These are phyloP conservation scores for Acestrorhynchus altus DNA, from an alignment of 2,797 vertebrate genomes.

Conservation along the genomic window DNA sequence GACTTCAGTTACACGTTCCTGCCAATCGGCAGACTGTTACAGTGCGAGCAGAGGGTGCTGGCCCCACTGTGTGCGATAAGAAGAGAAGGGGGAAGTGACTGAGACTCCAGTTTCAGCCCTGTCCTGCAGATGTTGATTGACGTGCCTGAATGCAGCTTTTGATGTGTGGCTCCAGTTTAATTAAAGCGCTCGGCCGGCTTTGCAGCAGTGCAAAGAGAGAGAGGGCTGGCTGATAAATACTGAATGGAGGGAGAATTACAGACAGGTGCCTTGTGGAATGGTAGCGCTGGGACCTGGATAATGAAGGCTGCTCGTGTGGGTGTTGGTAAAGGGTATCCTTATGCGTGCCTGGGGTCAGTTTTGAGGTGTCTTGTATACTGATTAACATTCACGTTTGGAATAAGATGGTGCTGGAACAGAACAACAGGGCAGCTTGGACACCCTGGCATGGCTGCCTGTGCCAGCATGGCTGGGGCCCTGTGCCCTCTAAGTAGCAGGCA, in stretches of 20 bases:
- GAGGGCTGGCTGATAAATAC: constrained; percentile 85
- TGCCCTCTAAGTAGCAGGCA: constrained; percentile 53
- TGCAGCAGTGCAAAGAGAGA: constrained; percentile 85
- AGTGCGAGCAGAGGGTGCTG: constrained; percentile 83
- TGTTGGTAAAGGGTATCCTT: constrained; percentile 1
- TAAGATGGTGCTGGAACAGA: constrained; percentile 8
- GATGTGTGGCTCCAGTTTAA: constrained; percentile 88
- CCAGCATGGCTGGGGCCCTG: constrained; percentile 47
- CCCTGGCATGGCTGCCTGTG: constrained; percentile 22
- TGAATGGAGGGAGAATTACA: constrained; percentile 73
- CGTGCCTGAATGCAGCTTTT: constrained; percentile 89
- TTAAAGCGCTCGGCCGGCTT: constrained; percentile 83
- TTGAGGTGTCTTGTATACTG: constrained; percentile 1
- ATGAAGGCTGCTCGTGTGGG: constrained; percentile 9
- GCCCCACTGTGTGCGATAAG: constrained; percentile 80
- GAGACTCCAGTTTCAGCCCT: constrained; percentile 86
- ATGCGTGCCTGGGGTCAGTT: background rate
- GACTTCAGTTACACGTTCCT: constrained; percentile 91
- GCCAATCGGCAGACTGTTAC: constrained; percentile 88
- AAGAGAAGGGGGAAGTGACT: constrained; percentile 81
- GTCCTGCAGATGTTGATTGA: constrained; percentile 85
- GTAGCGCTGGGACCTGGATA: constrained; percentile 4
- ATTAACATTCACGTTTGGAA: constrained; percentile 18
- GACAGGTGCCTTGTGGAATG: constrained; percentile 83
- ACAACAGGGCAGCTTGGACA: background rate